Percentiles rank a stretch among this genome's conserved stretches.
Evolutionary conservation across 92 coral and sea anemone species (phyloP).

Genomic region (Palythoa caribaeorum): DNA sequence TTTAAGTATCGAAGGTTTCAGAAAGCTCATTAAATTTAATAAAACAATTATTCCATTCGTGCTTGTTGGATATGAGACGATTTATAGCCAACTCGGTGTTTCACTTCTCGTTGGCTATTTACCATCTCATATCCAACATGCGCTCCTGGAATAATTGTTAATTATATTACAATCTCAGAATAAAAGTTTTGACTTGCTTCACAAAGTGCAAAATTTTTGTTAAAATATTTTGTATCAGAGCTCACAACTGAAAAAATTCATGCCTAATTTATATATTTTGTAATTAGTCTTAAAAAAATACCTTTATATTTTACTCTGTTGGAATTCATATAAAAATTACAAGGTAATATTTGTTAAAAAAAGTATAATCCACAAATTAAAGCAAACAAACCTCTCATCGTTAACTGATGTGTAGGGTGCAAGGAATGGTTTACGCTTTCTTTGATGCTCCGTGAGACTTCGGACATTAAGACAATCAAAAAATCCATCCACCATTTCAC

Average conservation of each 20-base stretch:
- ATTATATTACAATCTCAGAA: not conserved
- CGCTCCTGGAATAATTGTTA: no score
- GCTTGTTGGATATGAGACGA: no score
- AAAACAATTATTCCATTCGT: no score
- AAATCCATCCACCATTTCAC: constrained; percentile 78
- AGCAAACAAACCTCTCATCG: constrained; percentile 52
- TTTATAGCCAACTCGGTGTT: no score
- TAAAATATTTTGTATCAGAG: not conserved
- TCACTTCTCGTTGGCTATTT: no score
- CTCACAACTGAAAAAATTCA: not conserved
- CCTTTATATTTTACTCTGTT: not conserved
- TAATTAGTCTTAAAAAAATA: not conserved
- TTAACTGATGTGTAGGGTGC: constrained; percentile 70
- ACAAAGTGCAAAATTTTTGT: constrained; percentile 1
- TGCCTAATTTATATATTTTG: not conserved
- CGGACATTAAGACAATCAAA: constrained; percentile 82
- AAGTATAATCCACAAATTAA: not conserved
- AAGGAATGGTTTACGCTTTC: constrained; percentile 74
- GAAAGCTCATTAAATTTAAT: no score
- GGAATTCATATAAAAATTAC: not conserved
- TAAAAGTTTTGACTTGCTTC: not conserved
- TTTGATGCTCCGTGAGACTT: constrained; percentile 70
- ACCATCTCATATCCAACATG: no score
- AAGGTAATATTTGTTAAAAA: not conserved
- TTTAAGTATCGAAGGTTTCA: no score